phyloP scores from a whole-genome alignment of 2,888 invertebrate genomes.

The Nomada fucata region DNA sequence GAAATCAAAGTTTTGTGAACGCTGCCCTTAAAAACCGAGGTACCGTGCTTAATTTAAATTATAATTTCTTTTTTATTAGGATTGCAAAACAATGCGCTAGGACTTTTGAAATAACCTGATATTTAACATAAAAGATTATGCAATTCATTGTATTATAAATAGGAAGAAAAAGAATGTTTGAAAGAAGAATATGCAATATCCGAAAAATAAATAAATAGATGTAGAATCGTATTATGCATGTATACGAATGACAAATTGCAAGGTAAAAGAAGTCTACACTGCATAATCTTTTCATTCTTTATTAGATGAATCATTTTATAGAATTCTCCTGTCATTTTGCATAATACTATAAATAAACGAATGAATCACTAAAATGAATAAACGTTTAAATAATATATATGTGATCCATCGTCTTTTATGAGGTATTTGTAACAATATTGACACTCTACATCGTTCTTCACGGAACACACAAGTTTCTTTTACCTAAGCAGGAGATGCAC shows the following conservation, averaged over 20 bases:
- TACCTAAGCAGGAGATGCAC: slow-evolving; percentile 51
- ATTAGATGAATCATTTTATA: slow-evolving; percentile 77
- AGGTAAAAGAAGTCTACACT: slow-evolving; percentile 43
- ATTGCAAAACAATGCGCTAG: too few relatives aligned
- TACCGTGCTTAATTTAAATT: too few relatives aligned
- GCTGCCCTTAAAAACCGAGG: too few relatives aligned
- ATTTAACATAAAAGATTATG: slow-evolving; percentile 49
- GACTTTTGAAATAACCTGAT: too few relatives aligned
- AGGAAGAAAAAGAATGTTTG: not conserved
- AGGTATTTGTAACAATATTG: slow-evolving; percentile 75
- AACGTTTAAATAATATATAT: slow-evolving; percentile 68
- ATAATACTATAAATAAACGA: slow-evolving; percentile 76
- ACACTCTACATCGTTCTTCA: slow-evolving; percentile 74
- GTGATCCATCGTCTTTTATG: slow-evolving; percentile 71
- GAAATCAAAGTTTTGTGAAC: too few relatives aligned
- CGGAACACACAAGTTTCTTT: slow-evolving; percentile 63
- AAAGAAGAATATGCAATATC: not conserved
- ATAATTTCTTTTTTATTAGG: too few relatives aligned
- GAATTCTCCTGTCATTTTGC: slow-evolving; percentile 77
- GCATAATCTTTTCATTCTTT: slow-evolving; percentile 69
- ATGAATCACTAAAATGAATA: slow-evolving; percentile 69
- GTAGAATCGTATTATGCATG: not conserved
- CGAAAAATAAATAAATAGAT: not conserved
- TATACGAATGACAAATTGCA: not conserved
- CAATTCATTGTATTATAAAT: slow-evolving; percentile 17